Percentiles rank a stretch among this genome's conserved stretches.
Evolutionary conservation across 2,797 vertebrate genomes (phyloP).

Genomic region (Sebastolobus alascanus): DNA sequence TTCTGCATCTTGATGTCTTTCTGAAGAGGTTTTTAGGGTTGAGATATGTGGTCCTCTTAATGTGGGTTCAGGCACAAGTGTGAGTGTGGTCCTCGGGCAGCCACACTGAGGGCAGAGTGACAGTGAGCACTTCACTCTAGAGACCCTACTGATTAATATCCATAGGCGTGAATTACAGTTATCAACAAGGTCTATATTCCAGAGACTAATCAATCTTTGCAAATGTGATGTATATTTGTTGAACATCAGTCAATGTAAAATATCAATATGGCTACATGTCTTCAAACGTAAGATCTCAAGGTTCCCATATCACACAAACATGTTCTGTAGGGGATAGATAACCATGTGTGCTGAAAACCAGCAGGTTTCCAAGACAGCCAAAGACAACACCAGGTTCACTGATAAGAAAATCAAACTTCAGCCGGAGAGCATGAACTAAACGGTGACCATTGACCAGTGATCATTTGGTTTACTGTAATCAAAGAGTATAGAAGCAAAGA

Average conservation of each 20-base stretch:
- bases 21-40: constrained; percentile 40
- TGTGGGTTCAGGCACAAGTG: constrained; percentile 33
- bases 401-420: constrained; percentile 15
- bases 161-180: constrained; percentile 20
- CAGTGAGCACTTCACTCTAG: constrained; percentile 24
- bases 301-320: neutral
- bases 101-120: constrained; percentile 13
- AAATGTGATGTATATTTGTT: neutral
- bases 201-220: neutral
- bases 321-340: constrained; percentile 1
- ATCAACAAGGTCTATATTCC: neutral
- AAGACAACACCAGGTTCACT: constrained; percentile 20
- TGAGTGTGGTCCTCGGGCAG: constrained; percentile 28
- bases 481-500: no score
- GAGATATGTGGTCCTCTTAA: constrained; percentile 33
- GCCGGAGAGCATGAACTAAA: neutral
- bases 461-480: no score
- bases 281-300: neutral
- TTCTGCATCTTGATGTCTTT: constrained; percentile 35
- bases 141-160: constrained; percentile 26
- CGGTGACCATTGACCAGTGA: no score
- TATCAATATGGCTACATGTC: neutral
- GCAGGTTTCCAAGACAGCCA: constrained; percentile 47
- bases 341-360: constrained; percentile 9
- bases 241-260: neutral